Conservation (phyloP, 1,140 invertebrate species). For the Leptoteleia sp. region DNA sequence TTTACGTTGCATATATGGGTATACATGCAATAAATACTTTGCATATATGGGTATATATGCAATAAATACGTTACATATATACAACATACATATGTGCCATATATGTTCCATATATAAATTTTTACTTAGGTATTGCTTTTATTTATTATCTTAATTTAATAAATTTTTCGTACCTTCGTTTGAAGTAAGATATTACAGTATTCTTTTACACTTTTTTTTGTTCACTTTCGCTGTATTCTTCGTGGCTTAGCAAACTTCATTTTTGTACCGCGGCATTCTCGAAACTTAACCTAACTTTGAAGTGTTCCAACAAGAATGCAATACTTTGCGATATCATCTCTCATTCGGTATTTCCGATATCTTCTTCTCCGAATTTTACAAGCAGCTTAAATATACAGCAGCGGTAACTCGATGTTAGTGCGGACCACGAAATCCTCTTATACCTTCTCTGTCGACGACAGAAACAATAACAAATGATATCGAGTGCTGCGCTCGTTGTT, state of each 20-base stretch:
- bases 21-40: no score
- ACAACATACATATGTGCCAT: no score
- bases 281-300: neutral
- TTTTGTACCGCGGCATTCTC: neutral
- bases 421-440: slow-evolving; percentile 49
- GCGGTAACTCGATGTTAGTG: slow-evolving; percentile 41
- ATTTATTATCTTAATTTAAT: no score
- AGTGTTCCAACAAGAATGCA: slow-evolving; percentile 1
- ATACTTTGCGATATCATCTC: slow-evolving; percentile 13
- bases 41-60: no score
- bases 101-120: no score
- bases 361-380: slow-evolving; percentile 38
- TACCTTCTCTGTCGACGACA: slow-evolving; percentile 41
- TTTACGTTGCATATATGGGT: no score
- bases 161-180: no score
- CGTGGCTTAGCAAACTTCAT: neutral
- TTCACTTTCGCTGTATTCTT: no score
- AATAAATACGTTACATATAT: no score
- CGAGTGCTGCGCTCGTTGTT: slow-evolving; percentile 19
- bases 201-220: no score
- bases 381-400: slow-evolving; percentile 46
- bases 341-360: slow-evolving; percentile 20
- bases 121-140: no score
- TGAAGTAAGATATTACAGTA: no score
- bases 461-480: slow-evolving; percentile 52